phyloP scores from a whole-genome alignment of 2,888 invertebrate genomes.

The Teinopalpus imperialis region DNA sequence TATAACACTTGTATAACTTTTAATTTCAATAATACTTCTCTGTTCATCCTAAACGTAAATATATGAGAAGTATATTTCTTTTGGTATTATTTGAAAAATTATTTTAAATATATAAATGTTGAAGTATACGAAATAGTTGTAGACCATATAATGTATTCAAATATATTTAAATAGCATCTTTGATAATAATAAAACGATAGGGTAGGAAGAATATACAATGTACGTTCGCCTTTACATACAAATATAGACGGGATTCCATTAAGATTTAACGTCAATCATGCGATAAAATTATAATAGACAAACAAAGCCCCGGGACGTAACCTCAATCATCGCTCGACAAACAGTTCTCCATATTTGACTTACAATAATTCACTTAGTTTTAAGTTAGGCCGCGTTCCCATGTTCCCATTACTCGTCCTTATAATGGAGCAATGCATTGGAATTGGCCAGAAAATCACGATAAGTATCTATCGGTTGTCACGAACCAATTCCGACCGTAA shows the following conservation, averaged over 20 bases:
- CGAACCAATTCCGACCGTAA: constrained; percentile 74
- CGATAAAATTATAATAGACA: constrained; percentile 43
- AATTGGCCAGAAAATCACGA: constrained; percentile 80
- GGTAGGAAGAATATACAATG: too few relatives aligned
- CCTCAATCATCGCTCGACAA: constrained; percentile 54
- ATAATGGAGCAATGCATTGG: constrained; percentile 67
- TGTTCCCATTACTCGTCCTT: constrained; percentile 72
- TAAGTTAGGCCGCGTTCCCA: constrained; percentile 65
- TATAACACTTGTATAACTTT: too few relatives aligned
- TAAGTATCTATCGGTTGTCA: constrained; percentile 78
- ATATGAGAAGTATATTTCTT: too few relatives aligned
- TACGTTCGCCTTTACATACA: constrained; percentile 24
- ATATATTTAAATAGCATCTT: too few relatives aligned
- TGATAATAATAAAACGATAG: too few relatives aligned
- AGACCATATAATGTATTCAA: too few relatives aligned
- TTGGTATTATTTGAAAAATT: too few relatives aligned
- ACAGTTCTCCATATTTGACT: constrained; percentile 68
- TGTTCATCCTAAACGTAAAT: too few relatives aligned
- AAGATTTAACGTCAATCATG: constrained; percentile 44
- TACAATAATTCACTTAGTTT: constrained; percentile 69
- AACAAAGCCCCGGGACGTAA: constrained; percentile 31
- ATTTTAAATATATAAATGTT: too few relatives aligned
- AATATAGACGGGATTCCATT: constrained; percentile 33
- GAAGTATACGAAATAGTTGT: too few relatives aligned
- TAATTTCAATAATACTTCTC: too few relatives aligned